Conservation (phyloP, 2,888 invertebrate genomes). For the Dryomyza anilis region DNA sequence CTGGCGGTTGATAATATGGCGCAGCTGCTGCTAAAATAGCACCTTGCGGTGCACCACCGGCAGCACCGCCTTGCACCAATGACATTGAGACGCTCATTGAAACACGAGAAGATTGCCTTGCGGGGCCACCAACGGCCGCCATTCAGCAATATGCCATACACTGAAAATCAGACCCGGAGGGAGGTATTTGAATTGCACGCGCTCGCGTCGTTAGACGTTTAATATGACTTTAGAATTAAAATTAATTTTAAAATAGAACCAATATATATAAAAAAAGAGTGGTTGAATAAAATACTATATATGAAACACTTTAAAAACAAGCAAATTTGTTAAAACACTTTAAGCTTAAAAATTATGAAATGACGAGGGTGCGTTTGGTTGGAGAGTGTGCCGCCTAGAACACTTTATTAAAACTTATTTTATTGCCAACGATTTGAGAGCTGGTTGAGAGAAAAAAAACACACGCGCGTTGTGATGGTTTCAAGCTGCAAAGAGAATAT, state of each 20-base stretch:
- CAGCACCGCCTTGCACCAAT: constrained; percentile 70
- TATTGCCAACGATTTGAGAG: not conserved
- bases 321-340: not conserved
- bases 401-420: no score
- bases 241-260: not conserved
- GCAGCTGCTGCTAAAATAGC: constrained; percentile 75
- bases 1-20: constrained; percentile 76
- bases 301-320: not conserved
- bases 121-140: constrained; percentile 86
- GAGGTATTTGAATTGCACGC: not conserved
- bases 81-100: constrained; percentile 87
- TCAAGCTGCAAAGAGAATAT: not conserved
- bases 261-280: not conserved
- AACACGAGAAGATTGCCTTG: constrained; percentile 79
- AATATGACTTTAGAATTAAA: not conserved
- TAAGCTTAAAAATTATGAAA: not conserved
- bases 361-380: no score
- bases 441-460: not conserved
- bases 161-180: not conserved
- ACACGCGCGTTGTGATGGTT: not conserved
- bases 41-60: constrained; percentile 72
- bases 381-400: no score
- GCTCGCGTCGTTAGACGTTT: no score
- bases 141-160: constrained; percentile 62
- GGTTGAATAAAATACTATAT: no score